These are phyloP conservation scores for Trochalopteron elliotii DNA, from an alignment of 2,113 vertebrate species.

Conservation along the genomic window DNA sequence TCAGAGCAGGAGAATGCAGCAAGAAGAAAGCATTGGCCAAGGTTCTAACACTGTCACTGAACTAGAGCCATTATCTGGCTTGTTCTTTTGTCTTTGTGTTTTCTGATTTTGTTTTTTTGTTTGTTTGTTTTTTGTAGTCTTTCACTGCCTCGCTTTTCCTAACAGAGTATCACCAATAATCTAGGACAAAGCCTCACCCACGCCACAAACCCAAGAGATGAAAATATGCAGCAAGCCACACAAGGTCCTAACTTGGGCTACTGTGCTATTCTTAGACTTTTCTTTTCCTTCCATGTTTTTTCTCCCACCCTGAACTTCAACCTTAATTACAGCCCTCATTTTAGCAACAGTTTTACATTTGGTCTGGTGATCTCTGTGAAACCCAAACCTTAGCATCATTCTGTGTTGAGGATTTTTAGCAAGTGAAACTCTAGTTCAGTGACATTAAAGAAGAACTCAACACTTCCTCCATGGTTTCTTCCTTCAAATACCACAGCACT, in stretches of 20 bases:
- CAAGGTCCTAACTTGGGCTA: neutral
- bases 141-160: neutral
- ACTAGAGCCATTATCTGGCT: neutral
- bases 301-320: neutral
- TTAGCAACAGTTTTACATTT: neutral
- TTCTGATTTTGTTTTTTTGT: neutral
- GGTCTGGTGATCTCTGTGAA: neutral
- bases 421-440: neutral
- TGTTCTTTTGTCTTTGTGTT: neutral
- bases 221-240: neutral
- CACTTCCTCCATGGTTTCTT: neutral
- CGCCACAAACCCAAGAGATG: neutral
- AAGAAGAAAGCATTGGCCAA: neutral
- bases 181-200: neutral
- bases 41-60: neutral
- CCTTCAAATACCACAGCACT: neutral
- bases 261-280: neutral
- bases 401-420: neutral
- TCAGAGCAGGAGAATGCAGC: neutral
- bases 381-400: neutral
- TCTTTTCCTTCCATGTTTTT: neutral
- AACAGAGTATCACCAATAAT: neutral
- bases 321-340: conserved; percentile 4
- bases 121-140: neutral
- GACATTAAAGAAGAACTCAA: neutral